Evolutionary conservation across 2,888 invertebrate species (phyloP).

Genomic region (Cantharis rustica): DNA sequence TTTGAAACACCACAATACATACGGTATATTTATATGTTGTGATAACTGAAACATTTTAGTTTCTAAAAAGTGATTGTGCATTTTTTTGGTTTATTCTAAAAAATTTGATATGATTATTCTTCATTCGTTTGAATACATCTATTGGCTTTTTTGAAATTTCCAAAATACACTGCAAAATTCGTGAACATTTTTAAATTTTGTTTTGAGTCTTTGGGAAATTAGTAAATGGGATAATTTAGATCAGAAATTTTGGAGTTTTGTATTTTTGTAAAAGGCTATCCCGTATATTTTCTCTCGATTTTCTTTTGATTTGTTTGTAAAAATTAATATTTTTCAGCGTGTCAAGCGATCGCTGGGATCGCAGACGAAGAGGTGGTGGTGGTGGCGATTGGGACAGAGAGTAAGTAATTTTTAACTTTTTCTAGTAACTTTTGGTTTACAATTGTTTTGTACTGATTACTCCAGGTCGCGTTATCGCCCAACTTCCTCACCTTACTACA

Average conservation of each 20-base stretch:
- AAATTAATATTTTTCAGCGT: constrained; percentile 31
- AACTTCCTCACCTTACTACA: constrained; percentile 76
- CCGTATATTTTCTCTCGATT: background rate
- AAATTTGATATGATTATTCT: too few relatives aligned
- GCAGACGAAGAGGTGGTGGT: constrained; percentile 55
- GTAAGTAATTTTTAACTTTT: constrained; percentile 55
- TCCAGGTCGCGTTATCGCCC: constrained; percentile 64
- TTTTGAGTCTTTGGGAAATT: background rate
- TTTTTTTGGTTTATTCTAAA: too few relatives aligned
- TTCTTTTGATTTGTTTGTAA: background rate
- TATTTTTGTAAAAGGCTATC: background rate
- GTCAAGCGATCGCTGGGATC: constrained; percentile 46
- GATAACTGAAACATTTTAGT: too few relatives aligned
- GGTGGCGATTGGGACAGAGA: constrained; percentile 59
- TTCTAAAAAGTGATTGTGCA: too few relatives aligned
- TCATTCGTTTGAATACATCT: too few relatives aligned
- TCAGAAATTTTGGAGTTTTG: background rate
- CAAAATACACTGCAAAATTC: background rate
- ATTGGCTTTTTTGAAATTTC: too few relatives aligned
- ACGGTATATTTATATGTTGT: too few relatives aligned
- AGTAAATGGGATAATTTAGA: background rate
- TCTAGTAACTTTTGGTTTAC: background rate
- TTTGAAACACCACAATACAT: too few relatives aligned
- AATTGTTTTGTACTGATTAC: constrained; percentile 51
- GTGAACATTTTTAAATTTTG: background rate